Evolutionary conservation across 2,888 invertebrate species (phyloP), one percentile per base, ranked within the genome.

Genomic region (Chalcosyrphus nemorum): DNA sequence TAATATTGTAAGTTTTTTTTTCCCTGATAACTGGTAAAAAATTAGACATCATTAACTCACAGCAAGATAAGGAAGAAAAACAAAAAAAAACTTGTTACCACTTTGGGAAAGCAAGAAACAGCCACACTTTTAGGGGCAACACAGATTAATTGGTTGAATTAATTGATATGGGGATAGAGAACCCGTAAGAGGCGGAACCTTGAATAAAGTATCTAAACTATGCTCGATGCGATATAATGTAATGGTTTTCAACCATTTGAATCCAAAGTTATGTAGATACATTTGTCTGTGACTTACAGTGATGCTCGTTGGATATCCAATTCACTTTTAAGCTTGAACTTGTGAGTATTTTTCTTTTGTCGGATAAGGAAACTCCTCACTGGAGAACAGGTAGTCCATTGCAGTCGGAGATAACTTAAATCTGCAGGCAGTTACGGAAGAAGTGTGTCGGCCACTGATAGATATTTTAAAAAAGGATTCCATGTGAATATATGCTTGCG

Each of bases 91-190:
- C 5, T n/a, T 24, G 11, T 29, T 29, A 29, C 11, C 61, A 29
- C 9, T 61, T 43, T 17, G 13, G 43, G 17, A 29, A 61, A 13
- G 3, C 43, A 6, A 43, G 9, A 29, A 29, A n/a, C n/a, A 43
- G 59, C 11, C 29, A 45, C 27, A 15, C 24, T 41, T 24, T 38
- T 4, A 52, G 15, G n/a, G 38, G 15, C 15, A 52, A 24, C 65
- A 24, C 24, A 38, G 50, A 66, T 66, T 52, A 66, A 66, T 66
- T 66, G 47, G 21, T 52, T 21, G 38, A 66, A 50, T 52, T 66
- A 24, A 52, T 52, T 32, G 38, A 9, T 50, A 27, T 41, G 9
- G n/a, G n/a, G 21, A 38, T 65, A 38, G 9, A 2, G 50, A 35
- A 27, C 13, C 50, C 7, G 2, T 38, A 4, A 38, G 65, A 35